Evolutionary conservation across 1,140 invertebrate genomes (phyloP).

Genomic region (Helicoverpa armigera): DNA sequence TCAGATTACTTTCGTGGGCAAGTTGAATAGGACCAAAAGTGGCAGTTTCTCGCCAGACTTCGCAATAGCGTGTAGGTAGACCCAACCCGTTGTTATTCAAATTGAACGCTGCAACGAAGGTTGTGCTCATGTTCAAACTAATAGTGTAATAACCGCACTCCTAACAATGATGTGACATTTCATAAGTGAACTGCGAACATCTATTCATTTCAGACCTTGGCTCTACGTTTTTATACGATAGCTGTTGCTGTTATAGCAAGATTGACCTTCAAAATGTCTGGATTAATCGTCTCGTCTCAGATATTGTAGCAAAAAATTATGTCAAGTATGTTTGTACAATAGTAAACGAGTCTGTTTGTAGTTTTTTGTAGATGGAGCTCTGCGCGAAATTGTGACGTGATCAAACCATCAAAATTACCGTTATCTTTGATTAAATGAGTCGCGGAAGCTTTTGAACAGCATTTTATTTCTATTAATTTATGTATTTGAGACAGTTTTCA

Average conservation of each 20-base stretch:
- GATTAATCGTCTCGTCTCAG: not conserved
- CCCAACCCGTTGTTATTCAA: conserved; percentile 18
- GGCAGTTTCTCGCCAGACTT: not conserved
- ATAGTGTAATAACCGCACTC: conserved; percentile 5
- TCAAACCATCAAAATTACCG: too few relatives aligned
- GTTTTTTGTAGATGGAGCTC: too few relatives aligned
- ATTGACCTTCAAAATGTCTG: conserved; percentile 21
- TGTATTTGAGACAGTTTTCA: too few relatives aligned
- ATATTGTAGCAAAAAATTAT: conserved; percentile 26
- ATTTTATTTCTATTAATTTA: too few relatives aligned
- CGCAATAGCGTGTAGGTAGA: conserved; percentile 26
- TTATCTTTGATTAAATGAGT: too few relatives aligned
- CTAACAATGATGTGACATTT: conserved; percentile 44
- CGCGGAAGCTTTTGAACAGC: too few relatives aligned
- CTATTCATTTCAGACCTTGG: conserved; percentile 31
- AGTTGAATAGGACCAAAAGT: not conserved
- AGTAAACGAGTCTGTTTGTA: not conserved
- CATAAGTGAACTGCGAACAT: not conserved
- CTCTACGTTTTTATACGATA: conserved; percentile 12
- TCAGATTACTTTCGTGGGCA: too few relatives aligned
- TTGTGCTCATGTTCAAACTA: conserved; percentile 11
- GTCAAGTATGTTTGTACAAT: conserved; percentile 25
- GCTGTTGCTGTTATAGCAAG: not conserved
- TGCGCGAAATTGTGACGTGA: too few relatives aligned
- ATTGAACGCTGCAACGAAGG: conserved; percentile 10